Percentiles rank a stretch among this genome's conserved stretches.
phyloP scores from a whole-genome alignment of 2,888 invertebrate genomes.

The Amphipyra tragopoginis region DNA sequence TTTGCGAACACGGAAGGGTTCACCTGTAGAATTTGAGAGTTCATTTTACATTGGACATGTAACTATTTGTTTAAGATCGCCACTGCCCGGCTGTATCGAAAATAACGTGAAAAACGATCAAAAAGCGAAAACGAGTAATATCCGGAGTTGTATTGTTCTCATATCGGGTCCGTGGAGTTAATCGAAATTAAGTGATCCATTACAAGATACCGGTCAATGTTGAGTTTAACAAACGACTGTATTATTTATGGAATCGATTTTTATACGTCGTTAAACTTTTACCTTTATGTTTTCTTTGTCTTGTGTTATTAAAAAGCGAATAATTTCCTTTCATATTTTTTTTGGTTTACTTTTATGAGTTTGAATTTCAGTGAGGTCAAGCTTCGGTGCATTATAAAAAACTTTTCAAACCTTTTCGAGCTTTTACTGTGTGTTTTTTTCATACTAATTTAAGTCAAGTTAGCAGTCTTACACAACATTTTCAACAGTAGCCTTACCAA shows the following conservation, averaged over 20 bases:
- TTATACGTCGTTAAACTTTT: constrained; percentile 73
- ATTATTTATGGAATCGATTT: constrained; percentile 83
- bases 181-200: constrained; percentile 90
- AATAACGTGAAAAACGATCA: constrained; percentile 83
- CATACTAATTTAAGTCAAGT: too few relatives aligned
- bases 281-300: constrained; percentile 53
- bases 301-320: constrained; percentile 46
- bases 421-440: too few relatives aligned
- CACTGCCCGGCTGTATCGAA: constrained; percentile 70
- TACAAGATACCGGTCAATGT: constrained; percentile 82
- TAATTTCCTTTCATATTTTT: constrained; percentile 47
- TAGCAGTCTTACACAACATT: too few relatives aligned
- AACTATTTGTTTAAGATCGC: constrained; percentile 78
- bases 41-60: constrained; percentile 65
- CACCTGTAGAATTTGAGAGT: constrained; percentile 44
- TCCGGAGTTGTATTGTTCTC: constrained; percentile 86
- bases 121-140: constrained; percentile 87
- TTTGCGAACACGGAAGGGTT: constrained; percentile 40
- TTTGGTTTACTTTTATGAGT: constrained; percentile 24
- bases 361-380: not conserved
- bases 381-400: too few relatives aligned
- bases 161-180: constrained; percentile 76
- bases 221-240: constrained; percentile 78
- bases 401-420: too few relatives aligned
- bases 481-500: too few relatives aligned